Base-by-base conservation (phyloP, 2,113 vertebrate species). In the Leucopsar rothschildi region DNA sequence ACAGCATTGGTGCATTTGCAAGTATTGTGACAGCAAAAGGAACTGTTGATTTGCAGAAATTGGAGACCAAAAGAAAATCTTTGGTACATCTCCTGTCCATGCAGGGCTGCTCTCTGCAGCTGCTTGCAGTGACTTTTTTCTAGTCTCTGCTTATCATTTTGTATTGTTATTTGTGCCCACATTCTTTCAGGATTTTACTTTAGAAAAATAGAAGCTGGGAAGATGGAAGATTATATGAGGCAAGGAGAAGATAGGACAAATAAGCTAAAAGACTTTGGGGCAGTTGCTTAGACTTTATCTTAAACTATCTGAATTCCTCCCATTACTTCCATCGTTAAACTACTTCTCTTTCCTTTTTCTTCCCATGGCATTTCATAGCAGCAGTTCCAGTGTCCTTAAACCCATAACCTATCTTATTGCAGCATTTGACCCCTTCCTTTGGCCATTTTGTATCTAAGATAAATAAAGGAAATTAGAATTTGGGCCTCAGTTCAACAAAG, bases 391-490 rank as follows among this genome's bases (percentile, higher is more conserved):
- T 72, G 61, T 76, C 84, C 78, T 93, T 80, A 95, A 88, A 82
- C 42, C 50, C 90, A 60, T 90, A 94, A 90, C 75, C 84, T 82
- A 65, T 89, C 50, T 52, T 76, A n/a, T 88, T 95, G 78, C 93
- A 94, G 75, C 75, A 73, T 95, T 96, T 97, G 94, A 96, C 90
- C 92, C 49, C 44, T 81, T 94, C 56, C 88, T 88, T 95, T 95
- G 86, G 88, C 79, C 85, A 75, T 96, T 94, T 90, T 73, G 42
- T 86, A 83, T 94, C 90, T 83, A 90, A 95, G 90, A 97, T 96
- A 96, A 97, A 96, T 95, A 97, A 94, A 96, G 94, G 95, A 97
- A 97, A 86, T 96, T 78, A 92, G 63, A 92, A 92, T 68, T 93
- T 96, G 95, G 93, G 88, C 96, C 95, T 94, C 40, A 37, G 85